Base-by-base conservation (phyloP, 2,113 vertebrate genomes). In the Glaucomys volans region DNA sequence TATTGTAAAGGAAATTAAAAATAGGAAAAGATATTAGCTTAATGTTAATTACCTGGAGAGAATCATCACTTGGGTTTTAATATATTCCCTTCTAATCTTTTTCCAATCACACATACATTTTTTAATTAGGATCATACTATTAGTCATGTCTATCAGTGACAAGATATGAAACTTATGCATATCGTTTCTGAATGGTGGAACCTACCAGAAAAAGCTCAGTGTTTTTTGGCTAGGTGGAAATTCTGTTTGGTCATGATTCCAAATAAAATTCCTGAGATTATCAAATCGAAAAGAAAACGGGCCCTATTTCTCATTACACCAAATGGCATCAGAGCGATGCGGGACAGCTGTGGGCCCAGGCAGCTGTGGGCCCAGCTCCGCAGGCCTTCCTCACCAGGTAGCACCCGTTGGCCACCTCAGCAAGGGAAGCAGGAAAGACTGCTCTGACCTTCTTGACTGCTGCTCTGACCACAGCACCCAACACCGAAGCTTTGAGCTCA, bases 1-100 rank as follows among this genome's bases (percentile, higher is more conserved):
- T 91, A 91, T 79, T 89, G 7, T 96, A 90, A 94, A 95, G 67
- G 81, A 95, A 93, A 95, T 82, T 80, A 71, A 93, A 91, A 85
- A 57, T 7, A 76, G 79, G 95, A 50, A 82, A 83, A 93, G 90
- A 62, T 95, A 82, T 86, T 82, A 89, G 86, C 95, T 89, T 74
- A 86, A 96, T 91, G 74, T 67, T 79, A 91, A 89, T 82, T 83
- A 74, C 74, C 74, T 91, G 32, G 83, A 76, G 67, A 95, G 62
- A 95, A 96, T 94, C 42, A 28, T 83, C 75, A 66, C 57, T 94
- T 92, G 59, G n/a, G 18, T 40, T 82, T 72, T 77, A 62, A 37
- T 87, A 5, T 86, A 90, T 89, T 91, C 90, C 90, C 84, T 95
- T 84, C 89, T 91, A 64, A 62, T 95, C 87, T 91, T 85, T 91